Evolutionary conservation across 2,113 vertebrate species (phyloP), one percentile per base, ranked within the genome.

Genomic region (Athene cunicularia): DNA sequence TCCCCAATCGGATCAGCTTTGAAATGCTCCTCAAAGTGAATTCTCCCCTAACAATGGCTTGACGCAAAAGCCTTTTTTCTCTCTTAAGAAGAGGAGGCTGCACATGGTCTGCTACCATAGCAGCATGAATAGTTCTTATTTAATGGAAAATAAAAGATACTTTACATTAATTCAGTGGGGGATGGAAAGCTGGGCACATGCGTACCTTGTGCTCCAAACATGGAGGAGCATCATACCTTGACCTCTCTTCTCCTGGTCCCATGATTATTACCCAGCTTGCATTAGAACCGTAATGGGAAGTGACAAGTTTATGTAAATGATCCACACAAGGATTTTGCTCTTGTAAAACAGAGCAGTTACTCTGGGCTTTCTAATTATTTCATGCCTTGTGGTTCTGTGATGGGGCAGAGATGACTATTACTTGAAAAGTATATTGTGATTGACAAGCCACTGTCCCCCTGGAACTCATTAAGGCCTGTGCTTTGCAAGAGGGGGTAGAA

Each of bases 341-440:
- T 98, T 98, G 98, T 98, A 98, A 98, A 98, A 98, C 98, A 98
- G 98, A 98, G 98, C 98, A 98, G 98, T 98, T 98, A 98, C 98
- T 98, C 91, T 98, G 98, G 98, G 98, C 97, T 98, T 98, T 98
- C 98, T 98, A 98, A 99, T 99, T 99, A 98, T 98, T 98, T 99
- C 98, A 98, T 98, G 98, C 98, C 98, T 98, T 98, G 98, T 99
- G 98, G 98, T 98, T 98, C 98, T 98, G 96, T 97, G 98, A 98
- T 97, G 97, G 97, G 96, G 97, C 96, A 98, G 98, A 97, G 97
- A 98, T 96, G 98, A 98, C 98, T 97, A 56, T 82, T 96, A 98
- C 98, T 98, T 98, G 98, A 97, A 98, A 98, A 98, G 96, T 98
- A 87, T 96, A 97, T 96, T 95, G 97, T 98, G 98, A 99, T 98